Evolutionary conservation across 2,797 vertebrate genomes (phyloP).

Genomic region (Morelia viridis): DNA sequence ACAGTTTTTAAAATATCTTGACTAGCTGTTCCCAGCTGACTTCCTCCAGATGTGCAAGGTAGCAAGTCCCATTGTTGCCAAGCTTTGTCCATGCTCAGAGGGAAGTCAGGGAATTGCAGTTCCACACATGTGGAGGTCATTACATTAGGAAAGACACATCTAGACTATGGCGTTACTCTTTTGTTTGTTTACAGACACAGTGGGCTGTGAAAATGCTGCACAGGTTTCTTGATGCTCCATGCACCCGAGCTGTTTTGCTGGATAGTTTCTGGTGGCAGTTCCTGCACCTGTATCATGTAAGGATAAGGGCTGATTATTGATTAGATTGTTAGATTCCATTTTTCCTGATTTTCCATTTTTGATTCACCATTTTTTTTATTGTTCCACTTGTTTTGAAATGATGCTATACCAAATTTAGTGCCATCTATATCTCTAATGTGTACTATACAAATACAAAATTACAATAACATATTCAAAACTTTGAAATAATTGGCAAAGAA

Average conservation of each 20-base stretch:
- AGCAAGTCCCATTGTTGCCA: background rate
- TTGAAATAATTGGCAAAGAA: background rate
- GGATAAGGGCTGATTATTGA: background rate
- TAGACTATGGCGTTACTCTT: constrained; percentile 10
- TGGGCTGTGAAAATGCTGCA: constrained; percentile 52
- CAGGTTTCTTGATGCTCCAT: constrained; percentile 60
- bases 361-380: background rate
- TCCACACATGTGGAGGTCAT: background rate
- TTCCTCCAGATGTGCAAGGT: background rate
- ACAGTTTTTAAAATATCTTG: constrained; percentile 8
- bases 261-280: constrained; percentile 73
- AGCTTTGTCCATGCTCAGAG: background rate
- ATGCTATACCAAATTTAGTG: background rate
- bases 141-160: background rate
- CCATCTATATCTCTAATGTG: background rate
- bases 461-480: background rate
- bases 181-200: constrained; percentile 49
- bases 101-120: background rate
- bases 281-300: constrained; percentile 70
- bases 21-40: background rate
- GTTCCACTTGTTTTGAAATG: background rate
- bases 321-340: background rate
- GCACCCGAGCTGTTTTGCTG: constrained; percentile 58
- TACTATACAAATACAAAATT: background rate
- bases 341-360: background rate